Base-by-base conservation (phyloP, 2,888 invertebrate species). In the Protophormia terraenovae region DNA sequence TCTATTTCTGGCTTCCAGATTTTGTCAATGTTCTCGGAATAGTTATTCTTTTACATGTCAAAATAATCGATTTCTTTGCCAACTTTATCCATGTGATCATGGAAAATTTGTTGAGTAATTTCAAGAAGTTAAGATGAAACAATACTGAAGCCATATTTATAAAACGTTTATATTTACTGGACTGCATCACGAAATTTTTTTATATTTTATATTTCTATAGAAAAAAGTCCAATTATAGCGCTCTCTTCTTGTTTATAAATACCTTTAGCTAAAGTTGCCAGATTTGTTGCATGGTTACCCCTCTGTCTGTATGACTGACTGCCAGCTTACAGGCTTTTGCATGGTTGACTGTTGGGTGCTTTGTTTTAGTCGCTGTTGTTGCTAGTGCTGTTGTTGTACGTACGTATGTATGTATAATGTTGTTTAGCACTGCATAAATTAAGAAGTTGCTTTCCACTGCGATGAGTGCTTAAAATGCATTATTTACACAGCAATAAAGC, bases 381-480 rank as follows among this genome's bases (percentile, higher is more conserved):
- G 62, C 58, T 62, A 75, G 6, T 73, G 50, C 35, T 58, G 22
- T 16, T 66, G 45, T 55, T 76, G 38, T 73, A 69, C 22, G 29
- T 60, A 35, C 32, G n/a, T 35, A n/a, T 71, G 53, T 47, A 62
- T 67, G 53, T 67, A 78, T 85, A 82, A 82, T 82, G 82, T 84
- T 87, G 84, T 87, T 87, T 87, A 86, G 86, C 87, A 87, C 86
- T 87, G 87, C 87, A 87, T 87, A 87, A 87, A 87, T 87, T 87
- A 87, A 86, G 86, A 86, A 85, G 85, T 85, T 82, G 87, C 86
- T 80, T 86, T 84, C 86, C 83, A 86, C 87, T 83, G 87, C 87
- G 87, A 82, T 86, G 82, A 80, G 87, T 87, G 86, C 86, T 87
- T 82, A 87, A 87, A 87, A 86, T 86, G 86, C 87, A 87, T 85